Evolutionary conservation across 1,140 invertebrate genomes (phyloP), one percentile per base, ranked within the genome.

Genomic region (Venturia canescens): DNA sequence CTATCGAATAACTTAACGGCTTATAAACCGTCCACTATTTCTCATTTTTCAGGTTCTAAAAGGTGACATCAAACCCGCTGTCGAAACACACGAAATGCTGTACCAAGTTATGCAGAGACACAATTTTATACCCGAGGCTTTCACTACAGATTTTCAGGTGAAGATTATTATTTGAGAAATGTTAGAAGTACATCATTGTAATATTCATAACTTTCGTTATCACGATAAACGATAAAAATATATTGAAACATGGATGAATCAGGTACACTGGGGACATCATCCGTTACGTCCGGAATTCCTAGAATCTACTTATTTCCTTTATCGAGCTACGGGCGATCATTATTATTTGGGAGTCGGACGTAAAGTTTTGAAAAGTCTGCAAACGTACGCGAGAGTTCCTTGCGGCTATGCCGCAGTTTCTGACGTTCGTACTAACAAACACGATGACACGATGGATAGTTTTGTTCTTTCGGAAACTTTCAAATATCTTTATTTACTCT

Each of bases 261-360:
- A 97, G 94, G 97, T 99, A 0, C 98, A 99, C 87, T 99, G 98
- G 98, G 98, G 97, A 16, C 98, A 99, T 90, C 98, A 99, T 93
- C 98, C 98, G 9, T 92, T 99, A 3, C 94, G 99, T 74, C 99
- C 99, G 9, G 99, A 99, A 91, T 99, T 99, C 92, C 92, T 99
- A 27, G 99, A 99, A 92, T 99, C 98, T 0, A 99, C 98, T 0
- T 99, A 99, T 89, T 99, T 99, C 88, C 91, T 99, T 7, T 98
- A 99, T 90, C 94, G 96, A 88, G 98, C 98, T 1, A 99, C 98
- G 1, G 95, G 95, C 44, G 99, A 99, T 93, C 96, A 96, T 82
- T 97, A 99, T 91, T 99, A 99, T 91, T 92, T 99, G 67, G 95
- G 98, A 87, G 98, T 99, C 6, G 98, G 98, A 1, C 96, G 96